A percentile compares a stretch with the other conserved stretches of the same genome.
phyloP scores from a whole-genome alignment of 2,113 vertebrate species.

The Oceanodroma tethys region DNA sequence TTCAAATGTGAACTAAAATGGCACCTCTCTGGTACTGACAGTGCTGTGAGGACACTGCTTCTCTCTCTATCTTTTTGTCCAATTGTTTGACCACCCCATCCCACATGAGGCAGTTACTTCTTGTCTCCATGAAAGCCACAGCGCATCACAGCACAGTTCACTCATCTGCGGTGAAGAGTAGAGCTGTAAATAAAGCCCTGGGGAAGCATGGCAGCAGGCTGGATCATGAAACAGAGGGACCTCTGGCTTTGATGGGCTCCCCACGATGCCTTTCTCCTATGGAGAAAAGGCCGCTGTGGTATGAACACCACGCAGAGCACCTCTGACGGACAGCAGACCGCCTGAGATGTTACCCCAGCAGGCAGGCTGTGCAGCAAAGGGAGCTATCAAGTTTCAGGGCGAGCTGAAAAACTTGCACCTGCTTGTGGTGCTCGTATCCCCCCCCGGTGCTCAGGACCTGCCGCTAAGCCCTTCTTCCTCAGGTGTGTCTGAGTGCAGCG shows the following conservation, averaged over 20 bases:
- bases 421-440: rapidly evolving
- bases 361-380: neutral
- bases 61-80: neutral
- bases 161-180: neutral
- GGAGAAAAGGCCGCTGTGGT: neutral
- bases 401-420: neutral
- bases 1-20: neutral
- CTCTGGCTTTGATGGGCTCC: neutral
- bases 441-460: neutral
- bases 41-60: neutral
- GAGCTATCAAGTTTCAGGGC: rapidly evolving
- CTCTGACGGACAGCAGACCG: rapidly evolving
- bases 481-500: neutral
- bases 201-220: neutral
- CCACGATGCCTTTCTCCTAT: rapidly evolving
- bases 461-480: neutral
- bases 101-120: neutral
- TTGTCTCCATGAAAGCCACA: neutral
- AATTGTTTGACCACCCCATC: neutral
- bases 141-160: too few relatives aligned
- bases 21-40: neutral
- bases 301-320: rapidly evolving
- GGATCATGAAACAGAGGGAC: neutral
- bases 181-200: neutral
- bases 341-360: neutral